These are phyloP conservation scores for Limenitis camilla DNA, from an alignment of 2,888 invertebrate species.

Conservation along the genomic window DNA sequence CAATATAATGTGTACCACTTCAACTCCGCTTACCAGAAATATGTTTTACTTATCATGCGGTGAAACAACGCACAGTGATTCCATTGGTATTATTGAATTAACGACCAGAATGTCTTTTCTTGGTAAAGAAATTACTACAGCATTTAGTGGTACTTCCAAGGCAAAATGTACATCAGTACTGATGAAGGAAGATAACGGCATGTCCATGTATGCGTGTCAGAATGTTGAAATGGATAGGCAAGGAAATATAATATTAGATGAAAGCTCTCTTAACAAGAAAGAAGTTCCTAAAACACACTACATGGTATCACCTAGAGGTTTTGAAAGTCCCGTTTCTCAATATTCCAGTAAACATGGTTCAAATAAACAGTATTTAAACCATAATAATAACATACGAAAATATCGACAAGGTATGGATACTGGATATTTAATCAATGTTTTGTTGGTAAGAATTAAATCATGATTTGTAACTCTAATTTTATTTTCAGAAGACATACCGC, in stretches of 20 bases:
- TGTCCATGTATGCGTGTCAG: slow-evolving; percentile 64
- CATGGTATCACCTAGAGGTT: slow-evolving; percentile 27
- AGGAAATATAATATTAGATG: slow-evolving; percentile 61
- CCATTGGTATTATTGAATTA: slow-evolving; percentile 61
- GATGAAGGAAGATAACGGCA: slow-evolving; percentile 57
- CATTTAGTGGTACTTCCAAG: slow-evolving; percentile 51
- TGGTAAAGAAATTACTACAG: slow-evolving; percentile 66
- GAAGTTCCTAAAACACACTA: slow-evolving; percentile 26
- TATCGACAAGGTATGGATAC: slow-evolving; percentile 25
- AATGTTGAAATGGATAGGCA: slow-evolving; percentile 66
- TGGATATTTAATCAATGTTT: background rate
- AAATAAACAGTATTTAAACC: slow-evolving; percentile 16
- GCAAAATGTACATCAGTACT: slow-evolving; percentile 46
- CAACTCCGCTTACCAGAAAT: slow-evolving; percentile 55
- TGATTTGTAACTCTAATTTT: background rate
- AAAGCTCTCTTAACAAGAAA: slow-evolving; percentile 47
- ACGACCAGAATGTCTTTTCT: slow-evolving; percentile 62
- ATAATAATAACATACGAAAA: slow-evolving; percentile 15
- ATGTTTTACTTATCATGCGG: slow-evolving; percentile 58
- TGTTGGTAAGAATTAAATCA: background rate
- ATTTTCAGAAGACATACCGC: slow-evolving; percentile 41
- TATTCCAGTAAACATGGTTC: slow-evolving; percentile 37
- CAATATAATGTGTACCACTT: slow-evolving; percentile 58
- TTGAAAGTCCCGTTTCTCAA: slow-evolving; percentile 41
- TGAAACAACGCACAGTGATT: slow-evolving; percentile 43